Evolutionary conservation across 2,797 vertebrate genomes (phyloP), one percentile per base, ranked within the genome.

Genomic region (Chromobotia macracanthus): DNA sequence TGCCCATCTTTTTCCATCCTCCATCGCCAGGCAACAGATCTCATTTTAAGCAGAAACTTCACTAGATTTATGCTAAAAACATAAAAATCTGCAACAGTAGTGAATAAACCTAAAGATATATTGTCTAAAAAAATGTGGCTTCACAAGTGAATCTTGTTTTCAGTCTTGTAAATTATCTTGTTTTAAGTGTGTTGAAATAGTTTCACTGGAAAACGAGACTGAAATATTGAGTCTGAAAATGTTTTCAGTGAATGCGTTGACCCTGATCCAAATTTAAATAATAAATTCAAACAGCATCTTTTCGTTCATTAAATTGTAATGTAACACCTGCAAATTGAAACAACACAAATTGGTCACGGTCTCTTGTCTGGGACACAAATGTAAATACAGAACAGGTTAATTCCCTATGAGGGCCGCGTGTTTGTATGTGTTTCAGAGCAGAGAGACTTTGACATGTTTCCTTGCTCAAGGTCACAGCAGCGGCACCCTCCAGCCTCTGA

Each of bases 401-500:
- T 71, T 75, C 76, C 82, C 74, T 82, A 75, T 8, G 74, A 78
- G 70, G 18, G 60, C 77, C 3, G 63, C 70, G 80, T 67, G 74
- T 66, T 71, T 82, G 61, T 82, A 58, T 77, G 69, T 81, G 73
- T 80, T 79, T 75, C 25, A 67, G 41, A 77, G 84, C 86, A 89
- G 89, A 85, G 85, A 87, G 82, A 87, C 87, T 88, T 88, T 89
- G 89, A 92, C 90, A 89, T 68, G 88, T 89, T 64, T 87, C 92
- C 86, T 94, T 93, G 77, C 95, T 98, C 96, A 99, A 99, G 97
- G 97, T 99, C 97, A 97, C 94, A 95, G 93, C 92, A 93, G 92
- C 90, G 93, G 94, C 94, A 94, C 93, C 92, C 89, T 94, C 89
- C 92, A 85, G 95, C 95, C 95, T 95, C 94, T 95, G 96, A 97